Conservation (phyloP, 2,888 invertebrate species). For the Achlya flavicornis region DNA sequence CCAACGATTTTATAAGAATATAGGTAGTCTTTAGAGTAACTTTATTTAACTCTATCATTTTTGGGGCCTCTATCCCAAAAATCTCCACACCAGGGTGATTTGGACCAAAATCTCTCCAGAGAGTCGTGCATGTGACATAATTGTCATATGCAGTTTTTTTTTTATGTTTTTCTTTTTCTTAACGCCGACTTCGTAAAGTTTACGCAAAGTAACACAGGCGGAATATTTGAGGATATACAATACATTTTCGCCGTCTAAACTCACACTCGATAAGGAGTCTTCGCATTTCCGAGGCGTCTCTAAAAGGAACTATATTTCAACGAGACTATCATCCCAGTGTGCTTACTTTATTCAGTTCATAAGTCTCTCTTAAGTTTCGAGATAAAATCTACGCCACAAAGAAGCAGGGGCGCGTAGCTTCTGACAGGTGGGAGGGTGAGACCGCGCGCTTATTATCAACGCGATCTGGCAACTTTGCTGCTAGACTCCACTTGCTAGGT, state of each 20-base stretch:
- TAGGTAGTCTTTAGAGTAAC: no score
- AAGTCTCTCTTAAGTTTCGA: conserved; percentile 58
- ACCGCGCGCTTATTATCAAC: conserved; percentile 47
- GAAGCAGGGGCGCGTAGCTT: conserved; percentile 47
- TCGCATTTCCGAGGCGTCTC: conserved; percentile 41
- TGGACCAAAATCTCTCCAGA: no score
- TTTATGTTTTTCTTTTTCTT: no score
- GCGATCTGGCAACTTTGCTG: conserved; percentile 46
- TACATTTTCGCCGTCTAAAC: conserved; percentile 35
- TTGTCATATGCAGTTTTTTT: no score
- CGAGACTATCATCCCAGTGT: conserved; percentile 40
- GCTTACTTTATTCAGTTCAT: conserved; percentile 57
- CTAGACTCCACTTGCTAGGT: conserved; percentile 25
- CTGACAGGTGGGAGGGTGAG: conserved; percentile 52
- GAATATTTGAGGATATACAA: background rate
- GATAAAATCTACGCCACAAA: conserved; percentile 65
- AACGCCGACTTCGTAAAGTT: background rate
- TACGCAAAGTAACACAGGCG: background rate
- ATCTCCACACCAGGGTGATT: no score
- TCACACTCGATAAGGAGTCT: conserved; percentile 33
- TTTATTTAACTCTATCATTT: no score
- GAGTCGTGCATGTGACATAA: no score
- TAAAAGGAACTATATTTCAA: conserved; percentile 44
- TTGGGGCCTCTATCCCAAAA: no score
- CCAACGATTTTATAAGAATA: background rate